These are phyloP conservation scores for Halisarca cf. caerulea DNA, from an alignment of 37 sponge, comb jelly and placozoan species.

Conservation along the genomic window DNA sequence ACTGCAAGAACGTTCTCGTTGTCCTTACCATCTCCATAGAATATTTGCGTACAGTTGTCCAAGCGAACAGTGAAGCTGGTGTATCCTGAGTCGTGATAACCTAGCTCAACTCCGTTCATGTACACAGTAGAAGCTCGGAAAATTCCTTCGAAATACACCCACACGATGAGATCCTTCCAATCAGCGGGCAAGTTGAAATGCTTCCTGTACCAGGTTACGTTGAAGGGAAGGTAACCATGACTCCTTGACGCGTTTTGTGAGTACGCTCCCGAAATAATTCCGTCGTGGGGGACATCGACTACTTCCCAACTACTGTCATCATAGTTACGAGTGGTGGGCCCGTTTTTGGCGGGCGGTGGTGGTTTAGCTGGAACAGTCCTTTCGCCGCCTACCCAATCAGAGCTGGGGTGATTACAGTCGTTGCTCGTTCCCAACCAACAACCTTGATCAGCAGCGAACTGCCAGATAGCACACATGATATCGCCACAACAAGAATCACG, in stretches of 20 bases:
- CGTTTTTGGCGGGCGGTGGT: slow-evolving; percentile 22
- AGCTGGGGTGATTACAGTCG: slow-evolving; percentile 41
- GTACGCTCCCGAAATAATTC: slow-evolving; percentile 35
- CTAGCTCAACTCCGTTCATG: slow-evolving; percentile 35
- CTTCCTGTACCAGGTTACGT: slow-evolving; percentile 60
- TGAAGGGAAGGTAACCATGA: slow-evolving; percentile 44
- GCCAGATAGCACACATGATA: slow-evolving; percentile 60
- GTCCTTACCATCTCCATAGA: slow-evolving; percentile 40
- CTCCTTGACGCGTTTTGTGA: not conserved
- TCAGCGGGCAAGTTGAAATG: slow-evolving; percentile 56
- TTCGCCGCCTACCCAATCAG: slow-evolving; percentile 46
- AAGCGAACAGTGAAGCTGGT: slow-evolving; percentile 62
- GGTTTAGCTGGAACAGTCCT: slow-evolving; percentile 32
- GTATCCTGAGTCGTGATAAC: slow-evolving; percentile 56
- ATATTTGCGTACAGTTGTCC: slow-evolving; percentile 37
- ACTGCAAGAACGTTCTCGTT: slow-evolving; percentile 61
- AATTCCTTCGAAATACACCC: slow-evolving; percentile 67
- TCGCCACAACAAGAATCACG: slow-evolving; percentile 38
- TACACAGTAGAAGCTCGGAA: slow-evolving; percentile 38
- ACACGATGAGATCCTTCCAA: slow-evolving; percentile 46
- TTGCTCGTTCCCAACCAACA: slow-evolving; percentile 58
- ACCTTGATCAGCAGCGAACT: slow-evolving; percentile 31
- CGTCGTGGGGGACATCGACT: slow-evolving; percentile 55
- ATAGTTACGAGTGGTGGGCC: slow-evolving; percentile 39
- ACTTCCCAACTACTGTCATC: slow-evolving; percentile 58